Percentiles rank a stretch among this genome's conserved stretches.
Evolutionary conservation across 2,888 invertebrate species (phyloP).

Genomic region (Caenorhabditis sinica): DNA sequence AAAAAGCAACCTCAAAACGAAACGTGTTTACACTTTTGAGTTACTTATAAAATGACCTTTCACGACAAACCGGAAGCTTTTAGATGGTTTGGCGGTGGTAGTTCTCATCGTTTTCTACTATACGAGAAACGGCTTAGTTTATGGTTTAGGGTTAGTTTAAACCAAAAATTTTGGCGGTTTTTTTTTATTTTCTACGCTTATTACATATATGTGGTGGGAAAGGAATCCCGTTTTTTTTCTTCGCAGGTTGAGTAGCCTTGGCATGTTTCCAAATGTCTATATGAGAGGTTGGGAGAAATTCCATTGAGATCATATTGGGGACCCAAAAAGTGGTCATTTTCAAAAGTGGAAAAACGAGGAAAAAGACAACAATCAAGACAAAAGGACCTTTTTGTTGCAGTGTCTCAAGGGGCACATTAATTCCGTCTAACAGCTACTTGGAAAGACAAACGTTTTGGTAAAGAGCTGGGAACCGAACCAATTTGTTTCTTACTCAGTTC

Average conservation of each 20-base stretch:
- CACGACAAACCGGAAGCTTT: conserved; percentile 51
- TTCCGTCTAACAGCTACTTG: conserved; percentile 61
- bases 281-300: background rate
- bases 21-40: conserved; percentile 54
- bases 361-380: conserved; percentile 54
- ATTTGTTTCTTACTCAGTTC: conserved; percentile 25
- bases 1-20: conserved; percentile 20
- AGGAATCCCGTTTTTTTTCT: conserved; percentile 9
- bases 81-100: conserved; percentile 1
- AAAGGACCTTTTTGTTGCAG: conserved; percentile 35
- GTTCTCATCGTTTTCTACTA: conserved; percentile 13
- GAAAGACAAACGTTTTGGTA: conserved; percentile 33
- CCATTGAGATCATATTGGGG: no score
- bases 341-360: conserved; percentile 9
- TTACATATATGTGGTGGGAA: conserved; percentile 5
- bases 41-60: conserved; percentile 57
- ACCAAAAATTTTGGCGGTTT: background rate
- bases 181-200: conserved; percentile 13
- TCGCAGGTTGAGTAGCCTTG: background rate
- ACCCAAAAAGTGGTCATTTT: background rate
- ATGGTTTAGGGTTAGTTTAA: conserved; percentile 4
- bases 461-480: conserved; percentile 19
- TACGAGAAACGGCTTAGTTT: background rate
- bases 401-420: conserved; percentile 66
- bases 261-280: background rate